Evolutionary conservation across 2,888 invertebrate genomes (phyloP), one percentile per base, ranked within the genome.

Genomic region (Metalampra italica): DNA sequence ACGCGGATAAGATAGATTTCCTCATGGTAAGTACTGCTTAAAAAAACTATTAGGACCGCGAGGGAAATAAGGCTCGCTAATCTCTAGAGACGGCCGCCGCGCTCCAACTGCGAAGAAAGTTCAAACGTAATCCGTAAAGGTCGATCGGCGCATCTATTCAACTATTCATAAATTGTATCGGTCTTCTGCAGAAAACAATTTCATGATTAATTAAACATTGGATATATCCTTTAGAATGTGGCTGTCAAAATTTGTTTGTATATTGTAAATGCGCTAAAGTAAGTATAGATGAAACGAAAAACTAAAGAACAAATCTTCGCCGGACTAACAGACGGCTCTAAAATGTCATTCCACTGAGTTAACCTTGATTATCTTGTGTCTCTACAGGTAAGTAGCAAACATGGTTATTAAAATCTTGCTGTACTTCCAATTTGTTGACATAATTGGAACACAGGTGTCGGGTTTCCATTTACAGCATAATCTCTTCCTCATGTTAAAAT

Each of bases 1-100:
- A 56, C 56, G 62, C 57, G 54, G 55, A 54, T 55, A 56, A 66
- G 63, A 62, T 63, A 55, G 60, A 62, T 65, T 56, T 57, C 55
- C 49, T 52, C 51, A 37, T 42, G 49, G 44, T 38, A 45, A 46
- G 45, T 50, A 34, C 50, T 41, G 43, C 44, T 49, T 42, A 41
- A 49, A 51, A 56, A 54, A 54, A 53, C 49, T 57, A 53, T 56
- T 54, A 54, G 37, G 48, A 45, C 37, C 53, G 34, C 54, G 22
- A 45, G 57, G 56, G 55, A 62, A 59, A 58, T 62, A 58, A 54
- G 49, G 49, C 47, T 30, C 36, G 52, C 22, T 49, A 46, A 49
- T 51, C 51, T 37, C 46, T 30, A 2, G 46, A 37, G 52, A 48
- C 48, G 32, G 9, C 45, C 45, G 7, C 9, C 36, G 44, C 36